Conservation (phyloP, 1,140 invertebrate species). For the Diabrotica virgifera region DNA sequence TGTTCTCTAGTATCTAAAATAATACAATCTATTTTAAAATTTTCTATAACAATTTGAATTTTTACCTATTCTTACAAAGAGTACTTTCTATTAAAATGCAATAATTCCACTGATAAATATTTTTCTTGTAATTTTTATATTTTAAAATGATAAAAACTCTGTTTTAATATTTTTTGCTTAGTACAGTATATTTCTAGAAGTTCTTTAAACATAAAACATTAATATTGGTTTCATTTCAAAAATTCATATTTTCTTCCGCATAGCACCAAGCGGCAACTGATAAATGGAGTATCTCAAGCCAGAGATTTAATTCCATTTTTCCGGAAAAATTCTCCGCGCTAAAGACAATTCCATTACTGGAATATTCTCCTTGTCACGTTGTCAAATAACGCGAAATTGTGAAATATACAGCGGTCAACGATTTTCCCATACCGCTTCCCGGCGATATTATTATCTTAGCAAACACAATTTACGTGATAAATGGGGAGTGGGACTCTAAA, state of each 20-base stretch:
- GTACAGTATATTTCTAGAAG: too few species aligned
- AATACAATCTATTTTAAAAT: too few species aligned
- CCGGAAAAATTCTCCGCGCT: background rate
- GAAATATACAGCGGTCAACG: background rate
- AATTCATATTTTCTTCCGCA: background rate
- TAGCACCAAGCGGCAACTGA: background rate
- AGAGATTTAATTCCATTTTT: background rate
- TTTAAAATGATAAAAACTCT: too few species aligned
- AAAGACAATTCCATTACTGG: background rate
- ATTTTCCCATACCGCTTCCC: background rate
- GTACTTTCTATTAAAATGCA: too few species aligned
- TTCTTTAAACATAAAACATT: background rate
- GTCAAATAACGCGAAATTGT: background rate
- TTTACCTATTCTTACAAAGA: too few species aligned
- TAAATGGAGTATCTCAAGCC: background rate
- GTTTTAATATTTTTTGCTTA: too few species aligned
- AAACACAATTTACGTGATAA: constrained; percentile 15
- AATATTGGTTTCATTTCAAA: background rate
- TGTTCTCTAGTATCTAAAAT: too few species aligned
- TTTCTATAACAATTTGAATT: too few species aligned
- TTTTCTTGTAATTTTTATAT: too few species aligned
- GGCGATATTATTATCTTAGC: constrained; percentile 7
- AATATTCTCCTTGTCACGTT: background rate
- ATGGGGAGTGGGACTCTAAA: constrained; percentile 9
- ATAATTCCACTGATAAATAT: too few species aligned